Base-by-base conservation (phyloP, 2,888 invertebrate genomes). In the Troides aeacus region DNA sequence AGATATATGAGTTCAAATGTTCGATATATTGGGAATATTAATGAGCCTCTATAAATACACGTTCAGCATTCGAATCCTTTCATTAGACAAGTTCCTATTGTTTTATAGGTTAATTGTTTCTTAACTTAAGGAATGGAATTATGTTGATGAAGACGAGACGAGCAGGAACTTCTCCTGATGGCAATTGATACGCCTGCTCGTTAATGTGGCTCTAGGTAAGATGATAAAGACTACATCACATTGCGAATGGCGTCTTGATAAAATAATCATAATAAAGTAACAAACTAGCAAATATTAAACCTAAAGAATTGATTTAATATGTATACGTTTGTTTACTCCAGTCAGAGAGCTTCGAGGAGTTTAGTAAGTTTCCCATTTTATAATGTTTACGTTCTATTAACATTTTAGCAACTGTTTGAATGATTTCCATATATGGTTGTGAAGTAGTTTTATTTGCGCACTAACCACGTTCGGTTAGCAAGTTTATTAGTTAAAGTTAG, bases 391-490 rank as follows among this genome's bases (percentile, higher is more conserved):
- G 57, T 21, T 21, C 57, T 57, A 21, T 57, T 57, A 21, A 57
- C 57, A 21, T 57, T 57, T 57, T 21, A 57, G 21, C 18, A 57
- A 57, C 15, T 21, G n/a, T n/a, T 59, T 24, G 30, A 59, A 59
- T 59, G 59, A 23, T 15, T 59, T 59, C 59, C 15, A 7, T 7
- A 18, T 68, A 70, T 69, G 69, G 68, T 73, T 64, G 66, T 30
- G 71, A 50, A 72, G 68, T 62, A 15, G 50, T 53, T 53, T n/a
- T 21, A 57, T 6, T 21, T 21, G 18, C 18, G 1, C n/a, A 57
- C 5, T 57, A 8, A 57, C 57, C 57, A 57, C 5, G 23, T 57
- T 57, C 4, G 23, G 21, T 57, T 57, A 21, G 21, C 21, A 21
- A 57, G 57, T 21, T 57, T 21, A 18, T 21, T n/a, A 56, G 56